phyloP scores from a whole-genome alignment of 2,888 invertebrate genomes.

The Habrosyne pyritoides region DNA sequence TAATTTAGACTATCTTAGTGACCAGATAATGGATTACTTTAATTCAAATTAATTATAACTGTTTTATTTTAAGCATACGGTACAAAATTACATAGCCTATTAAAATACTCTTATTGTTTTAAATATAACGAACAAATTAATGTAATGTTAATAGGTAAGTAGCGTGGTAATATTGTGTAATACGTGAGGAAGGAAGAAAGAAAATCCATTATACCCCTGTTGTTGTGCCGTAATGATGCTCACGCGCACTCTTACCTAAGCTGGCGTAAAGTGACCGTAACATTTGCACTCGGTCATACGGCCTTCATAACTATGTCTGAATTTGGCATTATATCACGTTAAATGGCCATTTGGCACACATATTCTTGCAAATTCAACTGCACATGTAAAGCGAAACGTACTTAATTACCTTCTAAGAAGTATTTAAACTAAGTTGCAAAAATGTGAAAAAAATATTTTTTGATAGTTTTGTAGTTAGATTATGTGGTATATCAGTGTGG shows the following conservation, averaged over 20 bases:
- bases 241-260: conserved; percentile 57
- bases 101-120: not conserved
- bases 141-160: conserved; percentile 17
- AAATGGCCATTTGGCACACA: conserved; percentile 7
- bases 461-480: too few species aligned
- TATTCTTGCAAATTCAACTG: not conserved
- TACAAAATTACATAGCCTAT: too few species aligned
- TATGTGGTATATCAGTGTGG: too few species aligned
- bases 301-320: conserved; percentile 1
- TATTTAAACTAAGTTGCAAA: not conserved
- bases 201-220: conserved; percentile 45
- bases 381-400: not conserved
- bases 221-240: conserved; percentile 57
- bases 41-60: too few species aligned
- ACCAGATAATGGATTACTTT: not conserved
- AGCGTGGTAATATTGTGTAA: conserved; percentile 62
- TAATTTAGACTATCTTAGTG: too few species aligned
- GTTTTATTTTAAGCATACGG: too few species aligned
- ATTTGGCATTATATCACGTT: conserved; percentile 3
- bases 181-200: conserved; percentile 68
- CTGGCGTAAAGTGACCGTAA: conserved; percentile 38
- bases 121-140: not conserved
- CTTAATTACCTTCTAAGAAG: not conserved
- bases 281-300: conserved; percentile 18
- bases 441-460: too few species aligned